Base-by-base conservation (phyloP, 2,113 vertebrate species). In the Albula goreensis region DNA sequence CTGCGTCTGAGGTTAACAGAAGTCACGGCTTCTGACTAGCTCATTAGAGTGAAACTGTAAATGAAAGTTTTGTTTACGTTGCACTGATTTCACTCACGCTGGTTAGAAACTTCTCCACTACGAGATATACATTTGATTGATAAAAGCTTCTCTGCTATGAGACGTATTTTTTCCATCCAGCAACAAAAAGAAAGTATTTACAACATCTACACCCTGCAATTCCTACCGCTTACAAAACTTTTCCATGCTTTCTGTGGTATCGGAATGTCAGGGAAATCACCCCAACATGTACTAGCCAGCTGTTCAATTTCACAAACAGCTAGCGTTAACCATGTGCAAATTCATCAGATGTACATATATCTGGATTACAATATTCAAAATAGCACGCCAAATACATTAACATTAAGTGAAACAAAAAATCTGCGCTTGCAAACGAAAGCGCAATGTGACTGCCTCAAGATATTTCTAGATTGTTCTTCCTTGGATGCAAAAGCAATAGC, bases 391-490 rank as follows among this genome's bases (percentile, higher is more conserved):
- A 5, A 74, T 74, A 3, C 0, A 74, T 25, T 5, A 70, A 70
- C 70, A n/a, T 74, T 9, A 31, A 7, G 70, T 74, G 10, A 74
- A 74, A 74, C 17, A 74, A 10, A 60, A 50, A 6, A 52, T n/a
- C 50, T 15, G 41, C 10, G 52, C 50, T 25, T 4, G 52, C 15
- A 60, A 49, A 50, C 50, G 12, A 53, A 15, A 74, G n/a, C 22
- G 19, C 4, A 74, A 2, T 63, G n/a, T 74, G 22, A 31, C 41
- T 22, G 52, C 53, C 77, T 41, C 50, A 85, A 31, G 79, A 87
- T 25, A 77, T 85, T 70, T 84, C 82, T 84, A 84, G 83, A 85
- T 50, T 15, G 25, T 83, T 78, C 70, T 31, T 11, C 60, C 56
- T 22, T 49, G 13, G 10, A 85, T 81, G 56, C 48, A 80, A 56